phyloP scores from a whole-genome alignment of 2,113 vertebrate genomes.

The Stigmatopora argus region DNA sequence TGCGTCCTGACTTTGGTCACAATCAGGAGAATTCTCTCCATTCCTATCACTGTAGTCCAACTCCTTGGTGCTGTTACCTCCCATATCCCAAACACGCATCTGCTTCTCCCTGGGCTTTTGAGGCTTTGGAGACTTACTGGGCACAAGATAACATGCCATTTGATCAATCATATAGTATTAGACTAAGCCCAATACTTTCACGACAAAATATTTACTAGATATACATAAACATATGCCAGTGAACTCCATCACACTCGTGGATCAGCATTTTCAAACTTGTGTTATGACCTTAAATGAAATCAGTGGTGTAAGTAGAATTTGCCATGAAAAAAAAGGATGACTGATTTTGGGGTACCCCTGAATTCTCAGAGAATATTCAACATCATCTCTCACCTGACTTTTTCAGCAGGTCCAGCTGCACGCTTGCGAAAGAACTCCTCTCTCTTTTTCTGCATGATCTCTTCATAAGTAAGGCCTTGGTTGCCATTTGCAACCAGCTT shows the following conservation, averaged over 20 bases:
- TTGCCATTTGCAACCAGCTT: constrained; percentile 69
- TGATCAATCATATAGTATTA: neutral
- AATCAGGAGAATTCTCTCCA: constrained; percentile 40
- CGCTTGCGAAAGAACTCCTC: constrained; percentile 86
- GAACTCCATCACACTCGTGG: too few relatives aligned
- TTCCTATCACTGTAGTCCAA: constrained; percentile 85
- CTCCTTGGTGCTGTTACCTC: constrained; percentile 75
- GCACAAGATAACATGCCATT: neutral
- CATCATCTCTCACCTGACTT: constrained; percentile 66
- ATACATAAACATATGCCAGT: too few relatives aligned
- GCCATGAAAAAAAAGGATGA: neutral
- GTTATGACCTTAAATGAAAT: neutral
- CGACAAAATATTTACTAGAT: too few relatives aligned
- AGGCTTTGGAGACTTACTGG: constrained; percentile 82
- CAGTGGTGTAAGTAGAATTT: neutral
- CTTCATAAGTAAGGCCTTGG: constrained; percentile 79
- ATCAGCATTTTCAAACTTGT: too few relatives aligned
- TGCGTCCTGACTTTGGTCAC: constrained; percentile 58
- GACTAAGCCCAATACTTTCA: too few relatives aligned
- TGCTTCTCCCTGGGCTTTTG: constrained; percentile 81
- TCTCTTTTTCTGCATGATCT: constrained; percentile 80
- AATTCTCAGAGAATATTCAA: neutral
- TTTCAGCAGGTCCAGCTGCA: constrained; percentile 68
- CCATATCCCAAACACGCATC: constrained; percentile 82
- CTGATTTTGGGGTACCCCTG: neutral